phyloP scores from a whole-genome alignment of 2,797 vertebrate genomes.

The Sarcophilus harrisii region DNA sequence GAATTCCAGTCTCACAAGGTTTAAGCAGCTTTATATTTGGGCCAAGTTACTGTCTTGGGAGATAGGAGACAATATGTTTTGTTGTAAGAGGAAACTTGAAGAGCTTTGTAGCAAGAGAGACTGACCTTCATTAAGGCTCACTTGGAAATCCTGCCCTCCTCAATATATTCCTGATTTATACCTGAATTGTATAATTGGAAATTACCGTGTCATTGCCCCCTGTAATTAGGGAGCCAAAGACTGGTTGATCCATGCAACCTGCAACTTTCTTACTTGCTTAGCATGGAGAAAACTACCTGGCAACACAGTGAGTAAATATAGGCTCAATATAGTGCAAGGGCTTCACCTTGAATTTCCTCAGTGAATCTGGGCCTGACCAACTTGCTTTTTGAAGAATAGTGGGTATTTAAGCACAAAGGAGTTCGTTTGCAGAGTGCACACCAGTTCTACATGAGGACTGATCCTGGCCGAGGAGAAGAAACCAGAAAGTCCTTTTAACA shows the following conservation, averaged over 20 bases:
- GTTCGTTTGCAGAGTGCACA: neutral
- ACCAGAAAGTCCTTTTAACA: neutral
- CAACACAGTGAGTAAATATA: neutral
- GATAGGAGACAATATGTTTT: neutral
- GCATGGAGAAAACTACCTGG: neutral
- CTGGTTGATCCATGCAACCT: neutral
- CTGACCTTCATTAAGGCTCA: neutral
- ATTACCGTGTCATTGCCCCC: neutral
- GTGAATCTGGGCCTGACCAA: neutral
- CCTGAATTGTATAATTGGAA: neutral
- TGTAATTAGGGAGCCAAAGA: neutral
- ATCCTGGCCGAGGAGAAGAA: neutral
- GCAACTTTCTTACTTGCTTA: neutral
- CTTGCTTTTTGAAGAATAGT: neutral
- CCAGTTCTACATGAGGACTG: neutral
- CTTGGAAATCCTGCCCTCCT: neutral
- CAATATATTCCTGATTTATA: too few species aligned
- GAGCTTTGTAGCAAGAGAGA: neutral
- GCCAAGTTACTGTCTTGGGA: neutral
- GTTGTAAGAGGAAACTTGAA: neutral
- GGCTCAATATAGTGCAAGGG: neutral
- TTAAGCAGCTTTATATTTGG: neutral
- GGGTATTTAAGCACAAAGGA: neutral
- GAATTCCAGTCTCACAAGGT: neutral
- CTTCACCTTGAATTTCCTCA: neutral